phyloP scores from a whole-genome alignment of 2,888 invertebrate species.

The Pseudolycoriella hygida region DNA sequence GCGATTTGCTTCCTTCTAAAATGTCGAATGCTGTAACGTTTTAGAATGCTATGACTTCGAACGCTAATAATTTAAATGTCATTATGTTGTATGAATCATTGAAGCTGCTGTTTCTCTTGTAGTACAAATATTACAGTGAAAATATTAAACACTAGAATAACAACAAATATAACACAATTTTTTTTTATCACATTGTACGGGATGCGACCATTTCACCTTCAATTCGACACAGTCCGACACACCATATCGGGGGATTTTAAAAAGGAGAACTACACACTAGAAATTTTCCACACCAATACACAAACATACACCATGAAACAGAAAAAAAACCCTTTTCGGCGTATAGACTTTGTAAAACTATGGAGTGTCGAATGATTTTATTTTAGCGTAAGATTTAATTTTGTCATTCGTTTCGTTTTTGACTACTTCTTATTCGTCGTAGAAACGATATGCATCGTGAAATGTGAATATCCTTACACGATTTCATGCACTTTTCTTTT shows the following conservation, averaged over 20 bases:
- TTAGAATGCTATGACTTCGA: neutral
- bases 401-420: too few species aligned
- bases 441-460: too few species aligned
- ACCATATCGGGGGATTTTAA: neutral
- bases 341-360: neutral
- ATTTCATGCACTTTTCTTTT: neutral
- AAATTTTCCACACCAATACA: neutral
- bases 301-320: neutral
- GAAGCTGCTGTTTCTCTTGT: too few species aligned
- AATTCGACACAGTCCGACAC: neutral
- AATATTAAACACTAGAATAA: neutral
- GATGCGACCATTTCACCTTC: constrained; percentile 1
- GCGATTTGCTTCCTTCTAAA: neutral
- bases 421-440: too few species aligned
- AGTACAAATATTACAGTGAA: too few species aligned
- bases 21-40: neutral
- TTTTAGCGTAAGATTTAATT: too few species aligned
- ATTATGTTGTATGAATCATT: neutral
- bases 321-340: neutral
- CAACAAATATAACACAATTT: neutral
- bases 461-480: too few species aligned
- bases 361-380: neutral
- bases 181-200: constrained; percentile 1
- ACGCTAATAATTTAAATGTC: neutral
- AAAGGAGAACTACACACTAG: neutral